Evolutionary conservation across 2,888 invertebrate species (phyloP), one percentile per base, ranked within the genome.

Genomic region (Caenorhabditis sulstoni): DNA sequence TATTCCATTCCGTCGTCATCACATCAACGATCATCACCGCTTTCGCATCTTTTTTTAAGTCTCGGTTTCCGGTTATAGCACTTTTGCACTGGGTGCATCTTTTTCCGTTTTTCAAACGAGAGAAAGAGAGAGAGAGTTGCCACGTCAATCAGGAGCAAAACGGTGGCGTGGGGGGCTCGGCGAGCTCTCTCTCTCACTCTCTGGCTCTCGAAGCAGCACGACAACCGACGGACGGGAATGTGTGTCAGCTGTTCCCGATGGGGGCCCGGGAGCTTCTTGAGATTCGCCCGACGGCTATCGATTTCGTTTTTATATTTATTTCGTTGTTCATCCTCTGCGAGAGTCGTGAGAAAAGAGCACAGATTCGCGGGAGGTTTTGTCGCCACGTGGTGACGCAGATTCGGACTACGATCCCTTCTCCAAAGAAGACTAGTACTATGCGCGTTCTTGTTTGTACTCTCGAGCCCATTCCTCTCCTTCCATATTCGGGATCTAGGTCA

Each of bases 281-380:
- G 70, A 62, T 62, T 50, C 57, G 35, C 50, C 53, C 66, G 64
- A 47, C 53, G 50, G 58, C 73, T 73, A 73, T 73, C 73, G 73
- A 73, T 73, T 73, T 73, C 73, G 73, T 73, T 73, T 73, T 73
- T 73, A 73, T 73, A 73, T 73, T 73, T 64, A 73, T 73, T 64
- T 73, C 58, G 73, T 73, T 64, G 73, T 73, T 73, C 73, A 73
- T 58, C 52, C 39, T 37, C 61, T 45, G 14, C 39, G 41, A 55
- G 45, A 68, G 53, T 53, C 61, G 9, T 41, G 59, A 35, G 35
- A 52, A 50, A 50, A 45, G 39, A 47, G 23, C 39, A 50, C 14
- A n/a, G n/a, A n/a, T n/a, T n/a, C n/a, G n/a, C n/a, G n/a, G n/a
- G n/a, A n/a, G n/a, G n/a, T n/a, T n/a, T n/a, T n/a, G n/a, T n/a